phyloP scores from a whole-genome alignment of 2,113 vertebrate species.

The Morone saxatilis region DNA sequence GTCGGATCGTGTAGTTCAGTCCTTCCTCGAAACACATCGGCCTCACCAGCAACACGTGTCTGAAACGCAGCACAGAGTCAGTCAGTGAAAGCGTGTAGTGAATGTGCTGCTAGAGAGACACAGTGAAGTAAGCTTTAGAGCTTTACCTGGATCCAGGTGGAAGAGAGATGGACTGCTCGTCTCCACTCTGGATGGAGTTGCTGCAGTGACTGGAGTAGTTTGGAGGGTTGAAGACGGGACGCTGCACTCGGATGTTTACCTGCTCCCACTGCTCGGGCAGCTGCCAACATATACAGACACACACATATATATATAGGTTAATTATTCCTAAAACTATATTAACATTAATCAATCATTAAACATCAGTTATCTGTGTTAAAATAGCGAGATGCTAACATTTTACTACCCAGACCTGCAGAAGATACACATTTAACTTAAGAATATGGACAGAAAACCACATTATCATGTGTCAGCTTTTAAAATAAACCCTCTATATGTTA shows the following conservation, averaged over 20 bases:
- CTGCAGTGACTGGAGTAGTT: constrained; percentile 85
- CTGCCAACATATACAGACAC: constrained; percentile 69
- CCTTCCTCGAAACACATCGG: constrained; percentile 94
- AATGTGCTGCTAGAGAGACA: neutral
- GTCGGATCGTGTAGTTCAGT: constrained; percentile 91
- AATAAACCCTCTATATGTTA: no score
- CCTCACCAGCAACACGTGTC: constrained; percentile 88
- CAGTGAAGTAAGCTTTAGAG: neutral
- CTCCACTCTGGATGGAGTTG: constrained; percentile 88
- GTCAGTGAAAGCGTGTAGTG: neutral
- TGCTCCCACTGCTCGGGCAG: constrained; percentile 95
- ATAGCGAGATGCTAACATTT: no score
- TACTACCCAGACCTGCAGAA: no score
- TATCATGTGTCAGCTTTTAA: no score
- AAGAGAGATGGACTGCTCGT: constrained; percentile 90
- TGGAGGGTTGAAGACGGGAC: constrained; percentile 85
- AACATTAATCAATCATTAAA: no score
- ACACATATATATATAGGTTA: neutral
- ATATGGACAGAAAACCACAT: no score
- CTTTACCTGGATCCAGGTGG: constrained; percentile 89
- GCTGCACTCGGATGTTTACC: constrained; percentile 86
- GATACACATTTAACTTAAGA: no score
- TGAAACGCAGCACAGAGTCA: constrained; percentile 66
- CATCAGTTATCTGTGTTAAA: no score
- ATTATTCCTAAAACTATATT: no score